Conservation (phyloP, 2,113 vertebrate genomes). For the Rutilus rutilus region DNA sequence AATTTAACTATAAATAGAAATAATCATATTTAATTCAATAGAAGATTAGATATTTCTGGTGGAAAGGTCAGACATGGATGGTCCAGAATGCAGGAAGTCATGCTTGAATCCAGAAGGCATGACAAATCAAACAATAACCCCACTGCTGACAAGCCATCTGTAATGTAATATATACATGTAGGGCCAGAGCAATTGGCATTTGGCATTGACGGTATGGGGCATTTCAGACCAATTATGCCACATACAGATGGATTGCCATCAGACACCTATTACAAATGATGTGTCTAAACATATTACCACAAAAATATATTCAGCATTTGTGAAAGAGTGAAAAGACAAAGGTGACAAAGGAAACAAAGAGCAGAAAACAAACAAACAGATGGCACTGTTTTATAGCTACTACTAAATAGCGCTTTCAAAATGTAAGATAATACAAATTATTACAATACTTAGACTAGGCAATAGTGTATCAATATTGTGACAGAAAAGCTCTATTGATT, state of each 20-base stretch:
- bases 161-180: constrained; percentile 6
- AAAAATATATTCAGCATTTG: background rate
- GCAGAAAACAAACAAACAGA: background rate
- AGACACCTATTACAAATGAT: background rate
- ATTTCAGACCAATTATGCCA: constrained; percentile 27
- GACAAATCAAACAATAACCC: constrained; percentile 32
- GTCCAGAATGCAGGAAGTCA: constrained; percentile 4
- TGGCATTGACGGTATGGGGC: constrained; percentile 16
- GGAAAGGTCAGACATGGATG: background rate
- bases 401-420: background rate
- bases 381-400: background rate
- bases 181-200: constrained; percentile 13
- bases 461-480: background rate
- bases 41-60: constrained; percentile 9
- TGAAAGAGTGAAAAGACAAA: background rate
- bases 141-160: constrained; percentile 32
- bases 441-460: background rate
- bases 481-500: background rate
- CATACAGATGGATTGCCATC: constrained; percentile 18
- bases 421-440: background rate
- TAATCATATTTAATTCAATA: background rate
- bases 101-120: constrained; percentile 31
- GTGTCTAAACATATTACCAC: background rate
- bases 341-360: background rate
- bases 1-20: background rate